Conservation (phyloP, 2,888 invertebrate genomes). For the Clanis bilineata region DNA sequence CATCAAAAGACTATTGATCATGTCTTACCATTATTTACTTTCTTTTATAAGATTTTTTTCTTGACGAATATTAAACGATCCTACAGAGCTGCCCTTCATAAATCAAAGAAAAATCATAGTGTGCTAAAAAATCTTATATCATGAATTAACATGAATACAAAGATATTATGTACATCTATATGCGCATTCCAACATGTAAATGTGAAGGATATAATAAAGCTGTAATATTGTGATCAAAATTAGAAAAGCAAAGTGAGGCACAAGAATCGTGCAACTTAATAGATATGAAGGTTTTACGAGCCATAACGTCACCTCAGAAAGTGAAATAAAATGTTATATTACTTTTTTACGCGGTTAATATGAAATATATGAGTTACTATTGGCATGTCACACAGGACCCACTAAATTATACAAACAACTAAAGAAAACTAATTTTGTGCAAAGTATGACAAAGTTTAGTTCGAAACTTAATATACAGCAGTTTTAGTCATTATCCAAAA, state of each 20-base stretch:
- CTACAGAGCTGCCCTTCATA: too few species aligned
- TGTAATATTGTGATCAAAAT: slow-evolving; percentile 25
- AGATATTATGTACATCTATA: not conserved
- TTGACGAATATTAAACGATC: too few species aligned
- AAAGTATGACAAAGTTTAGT: too few species aligned
- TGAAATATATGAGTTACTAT: slow-evolving; percentile 40
- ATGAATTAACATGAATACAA: not conserved
- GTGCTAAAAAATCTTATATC: too few species aligned
- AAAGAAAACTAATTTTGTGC: not conserved
- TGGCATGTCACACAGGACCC: slow-evolving; percentile 6
- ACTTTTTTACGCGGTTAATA: slow-evolving; percentile 48
- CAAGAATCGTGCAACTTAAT: slow-evolving; percentile 60
- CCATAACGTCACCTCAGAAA: slow-evolving; percentile 59
- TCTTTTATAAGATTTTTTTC: not conserved
- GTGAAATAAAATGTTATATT: slow-evolving; percentile 60
- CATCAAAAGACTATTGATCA: too few species aligned
- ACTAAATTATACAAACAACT: slow-evolving; percentile 7
- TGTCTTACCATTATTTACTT: not conserved
- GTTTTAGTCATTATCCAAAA: too few species aligned
- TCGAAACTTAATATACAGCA: too few species aligned
- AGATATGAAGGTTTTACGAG: slow-evolving; percentile 64
- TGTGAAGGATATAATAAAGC: not conserved
- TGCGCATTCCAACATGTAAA: not conserved
- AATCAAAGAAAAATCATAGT: too few species aligned
- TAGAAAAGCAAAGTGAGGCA: slow-evolving; percentile 42